Evolutionary conservation across 2,797 vertebrate species (phyloP).

Genomic region (Ibycter americanus): DNA sequence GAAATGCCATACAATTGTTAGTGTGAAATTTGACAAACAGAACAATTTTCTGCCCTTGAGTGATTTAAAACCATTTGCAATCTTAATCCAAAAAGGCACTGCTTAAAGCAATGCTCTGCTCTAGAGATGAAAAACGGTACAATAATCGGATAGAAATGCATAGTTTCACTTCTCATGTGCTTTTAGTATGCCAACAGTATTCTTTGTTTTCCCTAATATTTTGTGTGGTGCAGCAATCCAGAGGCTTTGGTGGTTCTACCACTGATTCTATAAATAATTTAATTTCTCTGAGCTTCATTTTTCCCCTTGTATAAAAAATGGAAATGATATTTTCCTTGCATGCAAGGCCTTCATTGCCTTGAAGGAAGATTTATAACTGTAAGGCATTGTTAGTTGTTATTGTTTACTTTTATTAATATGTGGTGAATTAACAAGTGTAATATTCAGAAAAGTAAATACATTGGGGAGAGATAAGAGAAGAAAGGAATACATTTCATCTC

Average conservation of each 20-base stretch:
- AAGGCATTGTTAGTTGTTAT: neutral
- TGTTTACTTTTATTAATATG: neutral
- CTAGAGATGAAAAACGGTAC: neutral
- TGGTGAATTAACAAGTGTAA: neutral
- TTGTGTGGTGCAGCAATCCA: neutral
- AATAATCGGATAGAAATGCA: neutral
- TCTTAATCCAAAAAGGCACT: constrained; percentile 12
- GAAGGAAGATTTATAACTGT: neutral
- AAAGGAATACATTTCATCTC: neutral
- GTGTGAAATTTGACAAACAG: constrained; percentile 34
- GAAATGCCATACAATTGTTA: constrained; percentile 1
- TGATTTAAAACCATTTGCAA: constrained; percentile 17
- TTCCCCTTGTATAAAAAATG: neutral
- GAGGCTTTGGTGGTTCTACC: neutral
- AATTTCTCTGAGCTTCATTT: neutral
- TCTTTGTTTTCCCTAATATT: neutral
- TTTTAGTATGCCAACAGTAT: neutral
- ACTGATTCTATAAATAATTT: neutral
- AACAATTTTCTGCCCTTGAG: constrained; percentile 7
- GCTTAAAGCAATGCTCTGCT: neutral
- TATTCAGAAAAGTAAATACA: neutral
- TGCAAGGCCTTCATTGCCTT: neutral
- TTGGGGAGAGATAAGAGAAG: neutral
- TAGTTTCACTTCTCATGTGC: neutral
- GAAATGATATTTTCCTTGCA: neutral